Percentiles rank a stretch among this genome's conserved stretches.
These are phyloP conservation scores for Hemichromis elongatus DNA, from an alignment of 2,113 vertebrate species.

Conservation along the genomic window DNA sequence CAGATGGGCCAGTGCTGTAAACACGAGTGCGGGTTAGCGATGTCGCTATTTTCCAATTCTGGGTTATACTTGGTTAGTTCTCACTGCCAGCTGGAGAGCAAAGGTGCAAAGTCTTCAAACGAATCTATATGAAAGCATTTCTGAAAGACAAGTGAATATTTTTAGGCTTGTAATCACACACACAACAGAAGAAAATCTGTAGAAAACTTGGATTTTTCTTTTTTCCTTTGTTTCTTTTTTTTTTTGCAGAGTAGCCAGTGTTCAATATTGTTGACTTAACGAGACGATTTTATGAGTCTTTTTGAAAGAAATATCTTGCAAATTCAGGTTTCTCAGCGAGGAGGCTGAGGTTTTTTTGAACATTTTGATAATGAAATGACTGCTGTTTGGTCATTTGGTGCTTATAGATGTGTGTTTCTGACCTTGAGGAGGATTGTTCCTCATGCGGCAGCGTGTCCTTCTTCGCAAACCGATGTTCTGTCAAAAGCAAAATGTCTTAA, in stretches of 20 bases:
- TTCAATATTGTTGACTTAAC: conserved; percentile 12
- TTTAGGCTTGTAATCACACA: neutral
- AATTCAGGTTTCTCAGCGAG: conserved; percentile 36
- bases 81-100: conserved; percentile 39
- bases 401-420: conserved; percentile 44
- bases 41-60: neutral
- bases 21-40: neutral
- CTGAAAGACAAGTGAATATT: neutral
- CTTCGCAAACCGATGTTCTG: neutral
- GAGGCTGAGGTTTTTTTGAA: conserved; percentile 19
- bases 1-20: neutral
- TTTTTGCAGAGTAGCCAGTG: conserved; percentile 4
- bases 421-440: conserved; percentile 10
- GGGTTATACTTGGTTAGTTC: neutral
- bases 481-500: conserved; percentile 37
- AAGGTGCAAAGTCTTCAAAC: neutral
- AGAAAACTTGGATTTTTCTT: neutral
- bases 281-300: conserved; percentile 4
- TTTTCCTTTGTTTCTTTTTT: neutral
- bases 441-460: neutral
- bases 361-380: conserved; percentile 54
- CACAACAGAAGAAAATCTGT: neutral
- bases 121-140: neutral
- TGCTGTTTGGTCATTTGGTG: conserved; percentile 56
- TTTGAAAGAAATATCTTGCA: neutral